Conservation (phyloP, 2,888 invertebrate genomes). For the Blomia tropicalis region DNA sequence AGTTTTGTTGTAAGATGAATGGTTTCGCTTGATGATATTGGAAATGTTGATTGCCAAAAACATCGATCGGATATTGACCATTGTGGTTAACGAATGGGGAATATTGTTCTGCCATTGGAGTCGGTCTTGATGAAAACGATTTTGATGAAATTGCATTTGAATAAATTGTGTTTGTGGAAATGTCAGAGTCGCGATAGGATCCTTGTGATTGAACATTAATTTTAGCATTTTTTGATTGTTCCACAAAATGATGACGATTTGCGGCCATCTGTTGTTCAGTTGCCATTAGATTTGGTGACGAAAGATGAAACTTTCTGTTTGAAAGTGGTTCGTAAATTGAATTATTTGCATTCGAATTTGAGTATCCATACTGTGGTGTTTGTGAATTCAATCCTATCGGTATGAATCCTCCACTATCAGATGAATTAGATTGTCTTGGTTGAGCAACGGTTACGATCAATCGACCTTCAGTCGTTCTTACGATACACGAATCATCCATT, state of each 20-base stretch:
- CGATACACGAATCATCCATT: constrained; percentile 14
- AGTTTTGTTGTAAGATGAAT: not conserved
- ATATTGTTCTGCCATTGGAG: not conserved
- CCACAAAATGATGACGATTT: too few relatives aligned
- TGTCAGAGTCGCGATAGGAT: not conserved
- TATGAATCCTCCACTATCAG: not conserved
- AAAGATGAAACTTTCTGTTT: not conserved
- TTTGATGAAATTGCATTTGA: not conserved
- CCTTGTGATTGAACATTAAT: not conserved
- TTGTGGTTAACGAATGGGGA: not conserved
- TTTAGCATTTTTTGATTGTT: too few relatives aligned
- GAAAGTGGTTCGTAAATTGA: constrained; percentile 8
- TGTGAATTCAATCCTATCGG: not conserved
- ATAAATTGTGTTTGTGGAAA: not conserved
- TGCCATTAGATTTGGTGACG: constrained; percentile 4
- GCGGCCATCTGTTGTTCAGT: too few relatives aligned
- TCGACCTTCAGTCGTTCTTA: constrained; percentile 19
- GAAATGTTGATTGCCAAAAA: not conserved
- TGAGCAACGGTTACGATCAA: constrained; percentile 21
- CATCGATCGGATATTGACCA: not conserved
- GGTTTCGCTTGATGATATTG: constrained; percentile 15
- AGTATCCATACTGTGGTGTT: not conserved
- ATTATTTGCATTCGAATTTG: not conserved
- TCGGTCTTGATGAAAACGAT: not conserved
- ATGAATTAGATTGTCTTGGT: not conserved